Evolutionary conservation across 1,140 invertebrate genomes (phyloP), one percentile per base, ranked within the genome.

Genomic region (Sarcophaga peregrina): DNA sequence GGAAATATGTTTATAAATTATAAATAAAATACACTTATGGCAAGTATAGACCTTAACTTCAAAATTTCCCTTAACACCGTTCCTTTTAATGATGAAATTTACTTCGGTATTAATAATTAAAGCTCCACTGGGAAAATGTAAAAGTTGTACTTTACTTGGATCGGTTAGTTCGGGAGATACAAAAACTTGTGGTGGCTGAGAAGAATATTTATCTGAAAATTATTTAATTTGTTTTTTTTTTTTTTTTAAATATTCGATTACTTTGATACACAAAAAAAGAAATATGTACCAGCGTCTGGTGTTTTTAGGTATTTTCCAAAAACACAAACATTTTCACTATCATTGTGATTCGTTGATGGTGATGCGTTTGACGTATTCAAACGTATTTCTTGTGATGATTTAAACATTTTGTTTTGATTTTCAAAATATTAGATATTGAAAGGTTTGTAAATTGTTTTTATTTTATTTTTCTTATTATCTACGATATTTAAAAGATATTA

Each of bases 231-330:
- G n/a, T n/a, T n/a, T n/a, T n/a, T n/a, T 52, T 17, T 48, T 10
- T 10, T 48, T 13, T 50, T 17, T 20, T 50, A 80, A 54, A 54
- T 20, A 81, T 54, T 45, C 54, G 54, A 58, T 62, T 25, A 76
- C 17, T 17, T 76, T 46, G 15, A n/a, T n/a, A 58, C 54, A 58
- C 54, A 15, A n/a, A 15, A 7, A n/a, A n/a, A n/a, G n/a, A n/a
- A 25, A 68, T 68, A 20, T 25, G 20, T 5, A 90, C 88, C 88
- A 84, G 87, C 86, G 80, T 90, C 88, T 83, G 88, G 88, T 82
- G 88, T 89, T 68, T 87, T 87, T 83, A 89, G 88, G 82, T 90
- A 90, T 85, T 87, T 86, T 72, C 88, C 88, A 86, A 90, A 90
- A 85, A 88, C 86, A 85, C 86, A 84, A 82, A 83, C 85, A 47